phyloP scores from a whole-genome alignment of 2,797 vertebrate species.

The Morelia viridis region DNA sequence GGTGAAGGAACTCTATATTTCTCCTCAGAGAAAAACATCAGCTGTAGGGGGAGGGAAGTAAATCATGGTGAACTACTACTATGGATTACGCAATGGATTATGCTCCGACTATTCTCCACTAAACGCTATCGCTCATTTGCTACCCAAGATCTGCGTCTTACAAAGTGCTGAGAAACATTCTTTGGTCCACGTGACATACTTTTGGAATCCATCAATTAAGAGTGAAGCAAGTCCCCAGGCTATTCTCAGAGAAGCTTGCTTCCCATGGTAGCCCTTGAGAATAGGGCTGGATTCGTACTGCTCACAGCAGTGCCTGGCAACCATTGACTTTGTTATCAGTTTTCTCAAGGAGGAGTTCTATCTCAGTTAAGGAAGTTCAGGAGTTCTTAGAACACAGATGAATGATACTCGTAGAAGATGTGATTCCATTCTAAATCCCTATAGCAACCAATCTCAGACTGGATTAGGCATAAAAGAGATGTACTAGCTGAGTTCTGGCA shows the following conservation, averaged over 20 bases:
- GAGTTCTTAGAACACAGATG: neutral
- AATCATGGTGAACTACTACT: no score
- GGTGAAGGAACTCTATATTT: neutral
- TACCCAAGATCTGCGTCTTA: neutral
- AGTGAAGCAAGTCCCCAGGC: neutral
- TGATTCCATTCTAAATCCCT: neutral
- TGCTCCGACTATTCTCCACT: neutral
- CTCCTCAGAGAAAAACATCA: neutral
- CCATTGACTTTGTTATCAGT: no score
- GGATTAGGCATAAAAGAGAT: neutral
- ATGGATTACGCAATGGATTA: neutral
- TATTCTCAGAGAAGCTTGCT: no score
- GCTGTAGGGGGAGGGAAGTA: neutral
- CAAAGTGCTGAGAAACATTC: no score
- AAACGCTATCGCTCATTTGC: neutral
- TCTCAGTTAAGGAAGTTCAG: neutral
- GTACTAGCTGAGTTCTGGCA: neutral
- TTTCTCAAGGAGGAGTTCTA: neutral
- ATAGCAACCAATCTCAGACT: neutral
- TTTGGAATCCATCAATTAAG: neutral
- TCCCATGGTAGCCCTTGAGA: neutral
- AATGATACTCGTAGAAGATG: neutral
- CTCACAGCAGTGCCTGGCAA: neutral
- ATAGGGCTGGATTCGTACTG: neutral
- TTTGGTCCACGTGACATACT: neutral